Evolutionary conservation across 1,140 invertebrate species (phyloP), one percentile per base, ranked within the genome.

Genomic region (Leptopilina clavipes): DNA sequence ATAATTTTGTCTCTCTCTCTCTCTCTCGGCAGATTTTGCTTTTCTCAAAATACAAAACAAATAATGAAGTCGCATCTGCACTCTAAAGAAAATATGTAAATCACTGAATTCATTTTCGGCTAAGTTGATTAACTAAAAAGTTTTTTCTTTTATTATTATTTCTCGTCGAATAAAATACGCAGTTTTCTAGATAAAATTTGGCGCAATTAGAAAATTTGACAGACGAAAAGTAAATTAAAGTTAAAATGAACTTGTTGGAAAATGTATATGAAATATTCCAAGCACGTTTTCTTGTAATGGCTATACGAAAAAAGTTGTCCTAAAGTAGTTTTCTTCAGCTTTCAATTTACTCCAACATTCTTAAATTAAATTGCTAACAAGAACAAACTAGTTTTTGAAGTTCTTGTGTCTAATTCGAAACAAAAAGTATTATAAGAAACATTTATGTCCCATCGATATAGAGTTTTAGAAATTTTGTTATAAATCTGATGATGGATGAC

Each of bases 31-130:
- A 65, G 22, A 65, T 31, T 65, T 65, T 65, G 25, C 59, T 65
- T 65, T 65, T 9, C 11, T 31, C 14, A 65, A 31, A 25, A 31
- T 19, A 65, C 22, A 65, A 31, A 65, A 65, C 59, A 65, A 65
- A 65, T 65, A 65, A 65, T 65, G 12, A 65, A 65, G 59, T 25
- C 59, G 59, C 59, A n/a, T 65, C 22, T 31, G 59, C 59, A 31
- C 25, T 25, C 56, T 14, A 45, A 11, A n/a, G 59, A 25, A 31
- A 11, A 65, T 65, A 59, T 59, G 56, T 25, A 59, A 59, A 59
- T 59, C 18, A 25, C 19, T 10, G 19, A 11, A 1, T 25, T 22
- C 18, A 59, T 22, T 25, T 59, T 25, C 11, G 8, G 11, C 11
- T 22, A 59, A 12, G 5, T 59, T 25, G 17, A 5, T 14, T 10